Evolutionary conservation across 2,113 vertebrate species (phyloP), one percentile per base, ranked within the genome.

Genomic region (Hydrochoerus hydrochaeris): DNA sequence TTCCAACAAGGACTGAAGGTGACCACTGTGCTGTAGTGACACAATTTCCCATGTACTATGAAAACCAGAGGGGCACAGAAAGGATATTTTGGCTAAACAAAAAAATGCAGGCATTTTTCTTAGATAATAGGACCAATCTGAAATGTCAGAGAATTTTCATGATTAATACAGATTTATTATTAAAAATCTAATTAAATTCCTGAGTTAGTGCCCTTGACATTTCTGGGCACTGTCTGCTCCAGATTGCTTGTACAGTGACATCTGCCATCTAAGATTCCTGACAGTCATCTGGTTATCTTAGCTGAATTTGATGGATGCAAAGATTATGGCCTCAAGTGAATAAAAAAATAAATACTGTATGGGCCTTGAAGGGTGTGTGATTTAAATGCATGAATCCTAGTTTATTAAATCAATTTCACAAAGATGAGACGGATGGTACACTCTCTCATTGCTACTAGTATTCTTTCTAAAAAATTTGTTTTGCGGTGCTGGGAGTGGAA

Each of bases 41-140:
- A 26, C 12, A 17, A 5, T 24, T 16, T 2, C 32, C 73, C 0
- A 19, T 2, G 75, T 12, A 6, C 4, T 44, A 13, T 28, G 78
- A 75, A 84, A 54, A 54, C 44, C 44, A 32, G 44, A 16, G 46
- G 32, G 57, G 46, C 35, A 44, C 5, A 32, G 82, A 46, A 22
- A 4, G 0, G 65, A 44, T 6, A n/a, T 46, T 22, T 19, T 62
- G 49, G 69, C 41, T 38, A 75, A 82, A 83, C 57, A n/a, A 69
- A 52, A 90, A 44, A n/a, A 28, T 17, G 60, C 9, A 63, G 46
- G 24, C 19, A n/a, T n/a, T 62, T 28, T 63, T 88, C 26, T 13
- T 1, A n/a, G 67, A 52, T 35, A 78, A 84, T 3, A 85, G 57
- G 30, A 77, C 57, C 73, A 69, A 63, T 12, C 26, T 67, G 83